phyloP scores from a whole-genome alignment of 2,888 invertebrate genomes.

The Yponomeuta evonymella region DNA sequence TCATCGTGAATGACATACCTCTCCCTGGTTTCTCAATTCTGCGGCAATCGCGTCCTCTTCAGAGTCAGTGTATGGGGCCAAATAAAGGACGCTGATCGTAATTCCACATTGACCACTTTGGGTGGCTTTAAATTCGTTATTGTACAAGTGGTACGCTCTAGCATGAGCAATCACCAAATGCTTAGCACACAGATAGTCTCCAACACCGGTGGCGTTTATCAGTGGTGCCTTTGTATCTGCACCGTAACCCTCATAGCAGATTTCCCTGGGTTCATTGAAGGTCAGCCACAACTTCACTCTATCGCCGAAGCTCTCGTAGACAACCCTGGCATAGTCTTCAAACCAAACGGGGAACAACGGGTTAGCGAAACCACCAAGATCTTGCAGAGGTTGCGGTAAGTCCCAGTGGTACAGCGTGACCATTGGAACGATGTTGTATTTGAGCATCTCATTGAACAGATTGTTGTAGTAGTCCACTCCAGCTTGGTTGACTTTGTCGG shows the following conservation, averaged over 20 bases:
- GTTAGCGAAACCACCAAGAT: conserved; percentile 71
- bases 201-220: conserved; percentile 54
- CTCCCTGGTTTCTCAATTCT: conserved; percentile 31
- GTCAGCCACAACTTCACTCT: conserved; percentile 75
- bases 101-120: conserved; percentile 40
- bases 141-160: conserved; percentile 53
- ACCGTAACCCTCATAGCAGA: conserved; percentile 63
- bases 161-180: conserved; percentile 73
- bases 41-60: conserved; percentile 37
- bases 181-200: conserved; percentile 69
- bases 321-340: conserved; percentile 61
- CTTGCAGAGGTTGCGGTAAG: conserved; percentile 68
- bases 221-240: conserved; percentile 39
- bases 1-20: background rate
- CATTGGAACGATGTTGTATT: conserved; percentile 77
- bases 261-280: conserved; percentile 72
- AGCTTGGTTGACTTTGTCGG: conserved; percentile 69
- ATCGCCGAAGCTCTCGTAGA: conserved; percentile 61
- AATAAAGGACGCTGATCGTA: conserved; percentile 33
- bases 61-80: conserved; percentile 31
- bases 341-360: conserved; percentile 61
- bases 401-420: conserved; percentile 76
- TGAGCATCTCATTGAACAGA: conserved; percentile 77
- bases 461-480: conserved; percentile 80
- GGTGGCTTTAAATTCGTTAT: conserved; percentile 42